Evolutionary conservation across 2,797 vertebrate species (phyloP), one percentile per base, ranked within the genome.

Genomic region (Danio tinwini): DNA sequence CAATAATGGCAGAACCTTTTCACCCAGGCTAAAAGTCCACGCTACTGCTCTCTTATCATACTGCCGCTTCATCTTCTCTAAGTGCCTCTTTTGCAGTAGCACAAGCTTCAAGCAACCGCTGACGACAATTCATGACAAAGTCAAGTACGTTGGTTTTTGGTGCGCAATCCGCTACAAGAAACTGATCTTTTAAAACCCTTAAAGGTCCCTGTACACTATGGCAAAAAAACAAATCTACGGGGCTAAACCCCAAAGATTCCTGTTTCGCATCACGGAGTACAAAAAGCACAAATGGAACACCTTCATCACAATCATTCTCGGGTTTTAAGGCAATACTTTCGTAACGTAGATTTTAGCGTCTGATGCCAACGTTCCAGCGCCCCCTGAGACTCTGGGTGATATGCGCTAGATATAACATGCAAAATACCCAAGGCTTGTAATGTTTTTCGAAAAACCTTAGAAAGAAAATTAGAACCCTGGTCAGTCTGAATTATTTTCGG

Each of bases 1-100:
- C 49, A 81, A 8, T 9, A 81, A 50, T 6, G 45, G 55, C 17
- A 81, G 42, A 0, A 83, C 64, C 37, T 64, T 17, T 37, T 80
- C 13, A 4, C 64, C 21, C 3, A 17, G 21, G 6, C 45, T 3
- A 21, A 68, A 63, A 3, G 40, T 56, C 8, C 2, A 6, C 7
- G 17, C 52, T 42, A 75, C 7, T 7, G 64, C 19, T 0, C 12
- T 37, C 37, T 5, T n/a, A 14, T 82, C 74, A 64, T 63, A 72
- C 2, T 8, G 39, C 0, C 0, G 11, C 17, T 79, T 74, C 45
- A 79, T 78, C 14, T 7, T 58, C 5, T 11, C 44, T 21, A 67
- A 58, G 1, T 81, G 62, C n/a, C n/a, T n/a, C n/a, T n/a, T 42
- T 42, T 14, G 78, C 78, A 4, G 40, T 6, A 12, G 19, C 12